Evolutionary conservation across 2,888 invertebrate species (phyloP).

Genomic region (Eristalis intricaria): DNA sequence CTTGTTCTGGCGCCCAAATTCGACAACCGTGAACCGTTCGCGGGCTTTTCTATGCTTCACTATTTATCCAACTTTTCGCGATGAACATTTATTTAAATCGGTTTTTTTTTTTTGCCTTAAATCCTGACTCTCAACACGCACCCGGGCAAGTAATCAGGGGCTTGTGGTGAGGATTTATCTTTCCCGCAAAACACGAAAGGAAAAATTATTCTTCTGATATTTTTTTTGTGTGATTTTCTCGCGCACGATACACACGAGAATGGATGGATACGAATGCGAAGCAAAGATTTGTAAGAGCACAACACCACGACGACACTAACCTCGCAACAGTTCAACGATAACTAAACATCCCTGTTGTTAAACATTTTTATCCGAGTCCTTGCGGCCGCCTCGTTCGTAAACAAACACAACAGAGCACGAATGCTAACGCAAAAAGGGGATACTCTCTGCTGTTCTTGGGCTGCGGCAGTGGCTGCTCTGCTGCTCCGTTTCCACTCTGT

Average conservation of each 20-base stretch:
- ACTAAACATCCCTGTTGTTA: constrained; percentile 69
- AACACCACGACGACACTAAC: constrained; percentile 53
- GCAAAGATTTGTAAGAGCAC: constrained; percentile 8
- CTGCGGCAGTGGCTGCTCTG: not conserved
- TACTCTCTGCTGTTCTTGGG: not conserved
- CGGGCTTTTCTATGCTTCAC: constrained; percentile 24
- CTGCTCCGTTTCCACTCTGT: not conserved
- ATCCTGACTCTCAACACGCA: constrained; percentile 2
- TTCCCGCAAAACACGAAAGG: no score
- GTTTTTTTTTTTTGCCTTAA: not conserved
- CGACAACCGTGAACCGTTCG: not conserved
- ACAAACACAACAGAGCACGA: constrained; percentile 50
- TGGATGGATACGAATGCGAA: not conserved
- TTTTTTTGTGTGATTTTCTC: not conserved
- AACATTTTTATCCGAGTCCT: constrained; percentile 69
- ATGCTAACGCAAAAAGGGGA: constrained; percentile 50
- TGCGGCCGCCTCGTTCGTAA: constrained; percentile 64
- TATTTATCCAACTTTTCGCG: constrained; percentile 23
- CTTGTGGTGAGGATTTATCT: not conserved
- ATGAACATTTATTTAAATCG: not conserved
- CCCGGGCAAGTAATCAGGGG: constrained; percentile 22
- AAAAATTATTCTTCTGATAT: not conserved
- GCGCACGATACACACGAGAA: constrained; percentile 4
- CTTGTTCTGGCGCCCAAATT: constrained; percentile 50
- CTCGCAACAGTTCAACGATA: constrained; percentile 69